Percentiles rank a stretch among this genome's conserved stretches.
Conservation (phyloP, 1,140 invertebrate species). For the Coenobita brevimanus region DNA sequence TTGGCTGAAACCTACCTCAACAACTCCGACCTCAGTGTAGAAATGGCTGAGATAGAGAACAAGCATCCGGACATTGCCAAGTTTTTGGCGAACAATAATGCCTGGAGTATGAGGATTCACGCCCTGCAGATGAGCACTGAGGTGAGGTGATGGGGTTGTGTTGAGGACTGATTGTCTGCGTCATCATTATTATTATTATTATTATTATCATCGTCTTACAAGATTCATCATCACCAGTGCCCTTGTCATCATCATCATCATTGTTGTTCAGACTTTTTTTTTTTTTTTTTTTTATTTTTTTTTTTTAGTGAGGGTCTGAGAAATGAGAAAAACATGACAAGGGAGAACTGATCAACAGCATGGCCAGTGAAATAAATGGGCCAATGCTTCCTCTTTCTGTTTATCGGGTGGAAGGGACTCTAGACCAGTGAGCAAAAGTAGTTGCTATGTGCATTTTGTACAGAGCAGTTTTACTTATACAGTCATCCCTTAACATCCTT, state of each 20-base stretch:
- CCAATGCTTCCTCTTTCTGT: too few relatives aligned
- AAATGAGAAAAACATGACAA: neutral
- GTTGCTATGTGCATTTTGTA: too few relatives aligned
- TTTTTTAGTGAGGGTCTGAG: neutral
- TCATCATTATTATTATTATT: neutral
- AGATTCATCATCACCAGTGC: too few relatives aligned
- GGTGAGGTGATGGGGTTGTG: conserved; percentile 5
- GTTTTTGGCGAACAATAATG: conserved; percentile 79
- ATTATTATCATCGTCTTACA: too few relatives aligned
- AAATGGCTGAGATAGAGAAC: conserved; percentile 80
- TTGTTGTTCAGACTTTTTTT: neutral
- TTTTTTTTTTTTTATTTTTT: neutral
- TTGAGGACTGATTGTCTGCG: neutral
- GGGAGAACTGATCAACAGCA: too few relatives aligned
- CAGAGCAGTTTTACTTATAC: too few relatives aligned
- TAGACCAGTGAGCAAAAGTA: too few relatives aligned
- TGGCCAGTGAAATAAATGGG: too few relatives aligned
- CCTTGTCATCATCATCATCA: too few relatives aligned
- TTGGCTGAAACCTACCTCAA: conserved; percentile 78
- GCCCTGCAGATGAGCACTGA: conserved; percentile 79
- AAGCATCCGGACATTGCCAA: conserved; percentile 78
- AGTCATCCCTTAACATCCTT: too few relatives aligned
- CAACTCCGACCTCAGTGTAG: conserved; percentile 79
- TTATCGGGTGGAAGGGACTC: too few relatives aligned
- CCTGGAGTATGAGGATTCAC: conserved; percentile 78